Percentiles rank a stretch among this genome's conserved stretches.
phyloP scores from a whole-genome alignment of 2,113 vertebrate species.

The Eupsittula cactorum region DNA sequence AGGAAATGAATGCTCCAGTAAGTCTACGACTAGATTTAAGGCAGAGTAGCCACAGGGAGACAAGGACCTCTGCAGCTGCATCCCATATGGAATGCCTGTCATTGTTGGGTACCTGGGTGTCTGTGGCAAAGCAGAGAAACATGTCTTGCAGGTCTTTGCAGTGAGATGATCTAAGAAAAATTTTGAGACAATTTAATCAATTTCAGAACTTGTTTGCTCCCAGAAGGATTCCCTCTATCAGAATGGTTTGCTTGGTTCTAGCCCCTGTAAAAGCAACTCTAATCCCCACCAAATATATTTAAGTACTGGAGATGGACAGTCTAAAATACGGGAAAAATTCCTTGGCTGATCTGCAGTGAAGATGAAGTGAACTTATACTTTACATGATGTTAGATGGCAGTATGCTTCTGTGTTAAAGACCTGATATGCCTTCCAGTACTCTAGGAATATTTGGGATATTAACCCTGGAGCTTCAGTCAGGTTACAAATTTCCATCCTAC shows the following conservation, averaged over 20 bases:
- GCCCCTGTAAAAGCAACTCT: not conserved
- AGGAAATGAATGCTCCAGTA: not conserved
- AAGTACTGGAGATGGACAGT: not conserved
- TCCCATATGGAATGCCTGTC: not conserved
- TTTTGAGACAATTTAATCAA: not conserved
- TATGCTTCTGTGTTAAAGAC: not conserved
- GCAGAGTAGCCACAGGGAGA: not conserved
- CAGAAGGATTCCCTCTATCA: not conserved
- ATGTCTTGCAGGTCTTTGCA: not conserved
- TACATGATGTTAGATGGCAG: constrained; percentile 58
- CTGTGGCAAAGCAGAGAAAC: not conserved
- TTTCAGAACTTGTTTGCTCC: rapidly evolving
- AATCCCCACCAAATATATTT: not conserved
- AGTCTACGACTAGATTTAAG: not conserved
- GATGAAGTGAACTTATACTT: not conserved
- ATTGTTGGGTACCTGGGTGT: not conserved
- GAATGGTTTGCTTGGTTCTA: not conserved
- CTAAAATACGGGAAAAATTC: not conserved
- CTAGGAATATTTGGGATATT: constrained; percentile 5
- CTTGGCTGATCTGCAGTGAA: not conserved
- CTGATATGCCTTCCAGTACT: not conserved
- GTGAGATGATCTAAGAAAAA: not conserved
- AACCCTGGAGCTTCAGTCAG: not conserved
- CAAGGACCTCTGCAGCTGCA: not conserved
- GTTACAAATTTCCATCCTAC: constrained; percentile 8